A percentile compares a stretch with the other conserved stretches of the same genome.
Evolutionary conservation across 1,140 invertebrate species (phyloP).

Genomic region (Tetragonula clypearis): DNA sequence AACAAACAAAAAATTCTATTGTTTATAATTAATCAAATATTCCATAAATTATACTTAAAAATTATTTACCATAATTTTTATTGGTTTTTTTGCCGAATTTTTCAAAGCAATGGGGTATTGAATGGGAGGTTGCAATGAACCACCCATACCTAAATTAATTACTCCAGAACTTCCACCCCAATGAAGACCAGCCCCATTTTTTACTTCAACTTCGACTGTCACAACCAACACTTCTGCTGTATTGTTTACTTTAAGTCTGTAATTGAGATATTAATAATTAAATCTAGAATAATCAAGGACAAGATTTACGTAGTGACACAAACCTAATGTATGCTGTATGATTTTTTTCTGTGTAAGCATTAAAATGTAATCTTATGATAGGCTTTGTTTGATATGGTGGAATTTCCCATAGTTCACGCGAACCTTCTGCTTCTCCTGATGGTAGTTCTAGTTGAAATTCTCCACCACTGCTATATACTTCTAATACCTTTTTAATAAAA

Average conservation of each 20-base stretch:
- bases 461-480: slow-evolving; percentile 95
- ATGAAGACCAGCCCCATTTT: slow-evolving; percentile 88
- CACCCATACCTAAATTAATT: slow-evolving; percentile 92
- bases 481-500: slow-evolving; percentile 85
- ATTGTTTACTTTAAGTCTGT: slow-evolving; percentile 88
- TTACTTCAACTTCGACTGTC: slow-evolving; percentile 94
- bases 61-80: slow-evolving; percentile 86
- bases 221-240: slow-evolving; percentile 88
- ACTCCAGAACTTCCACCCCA: slow-evolving; percentile 86
- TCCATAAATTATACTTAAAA: slow-evolving; percentile 10
- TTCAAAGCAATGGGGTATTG: slow-evolving; percentile 86
- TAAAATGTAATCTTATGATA: slow-evolving; percentile 93
- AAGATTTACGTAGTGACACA: not conserved
- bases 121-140: slow-evolving; percentile 86
- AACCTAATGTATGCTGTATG: slow-evolving; percentile 91
- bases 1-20: slow-evolving; percentile 47
- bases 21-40: not conserved
- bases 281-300: not conserved
- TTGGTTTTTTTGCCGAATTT: slow-evolving; percentile 87
- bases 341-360: slow-evolving; percentile 88
- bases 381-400: slow-evolving; percentile 94
- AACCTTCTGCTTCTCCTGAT: slow-evolving; percentile 88
- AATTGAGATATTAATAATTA: slow-evolving; percentile 46
- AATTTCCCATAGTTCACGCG: slow-evolving; percentile 93
- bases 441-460: slow-evolving; percentile 96